These are phyloP conservation scores for Tinamus guttatus DNA, from an alignment of 2,113 vertebrate species.

Conservation along the genomic window DNA sequence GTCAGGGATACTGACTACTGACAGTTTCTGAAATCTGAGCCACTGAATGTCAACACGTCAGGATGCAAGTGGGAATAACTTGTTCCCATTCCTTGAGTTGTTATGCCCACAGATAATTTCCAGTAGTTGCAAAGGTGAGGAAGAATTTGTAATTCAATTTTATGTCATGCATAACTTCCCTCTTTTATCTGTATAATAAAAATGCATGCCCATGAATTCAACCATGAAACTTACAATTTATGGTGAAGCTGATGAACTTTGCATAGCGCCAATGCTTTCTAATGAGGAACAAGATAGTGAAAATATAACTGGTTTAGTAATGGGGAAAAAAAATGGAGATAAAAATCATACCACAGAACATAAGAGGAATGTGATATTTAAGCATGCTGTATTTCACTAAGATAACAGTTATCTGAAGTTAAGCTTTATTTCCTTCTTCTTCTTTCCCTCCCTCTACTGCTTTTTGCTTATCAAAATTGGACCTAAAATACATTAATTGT, in stretches of 20 bases:
- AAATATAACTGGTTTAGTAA: background rate
- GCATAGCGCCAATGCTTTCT: background rate
- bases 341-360: background rate
- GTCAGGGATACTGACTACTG: background rate
- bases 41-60: background rate
- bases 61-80: background rate
- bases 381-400: background rate
- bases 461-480: background rate
- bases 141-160: background rate
- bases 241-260: background rate
- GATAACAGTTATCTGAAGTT: background rate
- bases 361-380: background rate
- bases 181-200: background rate
- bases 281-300: background rate
- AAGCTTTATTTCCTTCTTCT: conserved; percentile 41
- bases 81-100: background rate
- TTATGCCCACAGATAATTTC: background rate
- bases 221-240: background rate
- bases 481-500: conserved; percentile 9
- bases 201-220: background rate
- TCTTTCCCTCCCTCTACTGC: background rate
- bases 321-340: background rate
- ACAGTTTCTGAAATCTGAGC: background rate
- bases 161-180: background rate
- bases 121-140: background rate